phyloP scores from a whole-genome alignment of 2,113 vertebrate genomes.

The cat (Felis catus) region DNA sequence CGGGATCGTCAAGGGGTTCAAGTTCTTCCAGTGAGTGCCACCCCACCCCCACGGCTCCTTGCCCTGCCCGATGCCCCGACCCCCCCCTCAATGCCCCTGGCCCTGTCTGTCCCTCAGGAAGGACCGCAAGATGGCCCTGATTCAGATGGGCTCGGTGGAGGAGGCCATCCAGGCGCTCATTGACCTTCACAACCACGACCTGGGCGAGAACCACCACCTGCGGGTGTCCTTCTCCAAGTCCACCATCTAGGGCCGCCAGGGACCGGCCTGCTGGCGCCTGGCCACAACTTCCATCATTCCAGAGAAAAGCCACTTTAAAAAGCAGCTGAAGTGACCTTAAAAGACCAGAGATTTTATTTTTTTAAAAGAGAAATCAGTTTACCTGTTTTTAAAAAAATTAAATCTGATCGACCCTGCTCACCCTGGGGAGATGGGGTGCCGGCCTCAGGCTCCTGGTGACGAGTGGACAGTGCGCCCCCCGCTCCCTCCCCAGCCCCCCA shows the following conservation, averaged over 20 bases:
- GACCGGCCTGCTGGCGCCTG: conserved; percentile 55
- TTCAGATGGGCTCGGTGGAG: conserved; percentile 97
- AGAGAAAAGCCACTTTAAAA: conserved; percentile 90
- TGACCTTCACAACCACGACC: conserved; percentile 97
- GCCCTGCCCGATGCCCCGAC: rapidly evolving
- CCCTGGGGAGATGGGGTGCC: conserved; percentile 80
- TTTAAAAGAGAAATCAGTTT: conserved; percentile 89
- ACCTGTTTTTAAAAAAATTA: conserved; percentile 88
- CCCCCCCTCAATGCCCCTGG: rapidly evolving
- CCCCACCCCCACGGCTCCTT: rapidly evolving
- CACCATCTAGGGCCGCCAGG: conserved; percentile 88
- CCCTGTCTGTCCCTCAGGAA: conserved; percentile 85
- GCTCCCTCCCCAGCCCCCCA: not conserved
- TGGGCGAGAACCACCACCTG: conserved; percentile 96
- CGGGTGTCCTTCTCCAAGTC: conserved; percentile 98
- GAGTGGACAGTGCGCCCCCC: not conserved
- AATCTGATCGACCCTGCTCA: conserved; percentile 83
- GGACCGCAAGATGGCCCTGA: conserved; percentile 98
- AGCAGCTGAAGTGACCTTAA: conserved; percentile 92
- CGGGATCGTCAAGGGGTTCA: conserved; percentile 93
- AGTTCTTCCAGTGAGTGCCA: conserved; percentile 95
- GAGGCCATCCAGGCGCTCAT: conserved; percentile 96
- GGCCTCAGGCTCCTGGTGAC: conserved; percentile 73
- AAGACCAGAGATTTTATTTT: conserved; percentile 90
- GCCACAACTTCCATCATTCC: conserved; percentile 89